phyloP scores from a whole-genome alignment of 2,113 vertebrate genomes.

The Erythrocercus mccallii region DNA sequence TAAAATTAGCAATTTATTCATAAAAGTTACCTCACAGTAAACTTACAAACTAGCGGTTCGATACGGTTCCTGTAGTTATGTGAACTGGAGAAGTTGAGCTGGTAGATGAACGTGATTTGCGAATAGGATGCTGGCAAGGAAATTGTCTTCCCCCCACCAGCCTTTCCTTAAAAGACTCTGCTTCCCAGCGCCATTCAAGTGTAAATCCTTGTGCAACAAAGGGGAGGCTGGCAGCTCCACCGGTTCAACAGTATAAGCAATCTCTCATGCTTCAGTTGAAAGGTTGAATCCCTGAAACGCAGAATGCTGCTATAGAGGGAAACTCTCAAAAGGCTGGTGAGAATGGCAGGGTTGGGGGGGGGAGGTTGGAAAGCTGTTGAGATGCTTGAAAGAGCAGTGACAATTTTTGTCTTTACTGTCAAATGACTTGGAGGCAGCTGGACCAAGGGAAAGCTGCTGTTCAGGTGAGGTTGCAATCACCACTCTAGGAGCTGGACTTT shows the following conservation, averaged over 20 bases:
- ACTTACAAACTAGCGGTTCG: background rate
- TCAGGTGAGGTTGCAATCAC: constrained; percentile 3
- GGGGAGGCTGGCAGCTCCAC: constrained; percentile 8
- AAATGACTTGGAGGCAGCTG: background rate
- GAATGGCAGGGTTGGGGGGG: background rate
- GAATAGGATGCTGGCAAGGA: background rate
- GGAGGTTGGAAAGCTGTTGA: background rate
- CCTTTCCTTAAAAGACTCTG: background rate
- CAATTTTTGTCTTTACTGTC: background rate
- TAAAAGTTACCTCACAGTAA: background rate
- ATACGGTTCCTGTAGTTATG: background rate
- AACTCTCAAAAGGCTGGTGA: constrained; percentile 19
- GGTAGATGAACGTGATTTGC: background rate
- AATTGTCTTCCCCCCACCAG: background rate
- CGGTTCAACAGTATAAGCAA: constrained; percentile 17
- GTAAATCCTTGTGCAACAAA: constrained; percentile 37
- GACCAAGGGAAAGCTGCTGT: background rate
- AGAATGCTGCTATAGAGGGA: constrained; percentile 5
- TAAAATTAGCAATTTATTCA: background rate
- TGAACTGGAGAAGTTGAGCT: background rate
- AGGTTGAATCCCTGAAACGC: constrained; percentile 9
- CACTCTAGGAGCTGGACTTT: background rate
- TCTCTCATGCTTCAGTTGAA: constrained; percentile 38
- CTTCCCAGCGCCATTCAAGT: constrained; percentile 18
- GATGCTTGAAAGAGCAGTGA: background rate